phyloP scores from a whole-genome alignment of 2,888 invertebrate genomes.

The Thymelicus acteon region DNA sequence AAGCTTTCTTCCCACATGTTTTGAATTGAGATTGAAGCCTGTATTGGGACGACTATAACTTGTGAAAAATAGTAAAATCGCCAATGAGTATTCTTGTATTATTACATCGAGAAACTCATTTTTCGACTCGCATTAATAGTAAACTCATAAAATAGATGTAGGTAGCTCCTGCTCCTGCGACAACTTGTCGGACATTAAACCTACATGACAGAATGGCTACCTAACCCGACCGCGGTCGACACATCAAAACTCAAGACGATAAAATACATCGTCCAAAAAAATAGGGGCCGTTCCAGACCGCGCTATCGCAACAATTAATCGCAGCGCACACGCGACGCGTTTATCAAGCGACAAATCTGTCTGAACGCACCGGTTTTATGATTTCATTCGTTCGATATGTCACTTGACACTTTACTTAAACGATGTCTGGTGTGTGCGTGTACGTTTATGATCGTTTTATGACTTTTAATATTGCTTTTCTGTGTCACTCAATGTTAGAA shows the following conservation, averaged over 20 bases:
- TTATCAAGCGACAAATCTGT: constrained; percentile 68
- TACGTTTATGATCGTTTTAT: constrained; percentile 24
- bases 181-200: constrained; percentile 7
- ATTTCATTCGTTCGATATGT: constrained; percentile 64
- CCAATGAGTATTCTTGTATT: too few species aligned
- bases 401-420: constrained; percentile 59
- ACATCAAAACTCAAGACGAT: constrained; percentile 38
- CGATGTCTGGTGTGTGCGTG: constrained; percentile 39
- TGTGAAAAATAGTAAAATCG: too few species aligned
- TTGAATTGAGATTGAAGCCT: too few species aligned
- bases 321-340: constrained; percentile 49
- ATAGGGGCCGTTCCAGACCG: constrained; percentile 50
- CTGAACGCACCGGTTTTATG: constrained; percentile 57
- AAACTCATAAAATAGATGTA: too few species aligned
- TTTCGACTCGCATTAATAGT: too few species aligned
- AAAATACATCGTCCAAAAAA: constrained; percentile 39
- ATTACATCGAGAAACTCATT: too few species aligned
- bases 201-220: constrained; percentile 1
- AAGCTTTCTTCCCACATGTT: too few species aligned
- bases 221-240: constrained; percentile 26
- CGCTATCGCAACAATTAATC: constrained; percentile 71
- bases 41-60: too few species aligned
- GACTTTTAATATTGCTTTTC: constrained; percentile 25
- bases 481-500: constrained; percentile 9
- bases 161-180: neutral